These are phyloP conservation scores for Chrysaora quinquecirrha DNA, from an alignment of 30 jellyfish, hydroid and myxozoan species.

Conservation along the genomic window DNA sequence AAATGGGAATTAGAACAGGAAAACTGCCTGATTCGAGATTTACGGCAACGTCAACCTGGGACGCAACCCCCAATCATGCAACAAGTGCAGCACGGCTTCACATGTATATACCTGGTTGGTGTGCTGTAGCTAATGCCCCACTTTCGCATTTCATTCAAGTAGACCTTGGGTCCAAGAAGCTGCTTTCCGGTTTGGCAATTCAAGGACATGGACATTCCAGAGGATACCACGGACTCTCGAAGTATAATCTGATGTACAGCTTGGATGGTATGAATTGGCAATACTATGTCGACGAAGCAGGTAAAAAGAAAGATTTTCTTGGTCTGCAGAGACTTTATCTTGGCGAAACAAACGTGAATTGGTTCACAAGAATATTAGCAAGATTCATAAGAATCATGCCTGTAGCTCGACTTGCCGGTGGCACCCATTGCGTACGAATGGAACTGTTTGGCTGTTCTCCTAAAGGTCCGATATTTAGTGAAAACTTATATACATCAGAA, in stretches of 20 bases:
- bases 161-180: slow-evolving; percentile 10
- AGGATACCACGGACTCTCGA: not conserved
- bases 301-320: not conserved
- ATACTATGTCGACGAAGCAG: not conserved
- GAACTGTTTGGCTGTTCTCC: slow-evolving; percentile 37
- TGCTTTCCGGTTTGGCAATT: slow-evolving; percentile 6
- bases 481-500: not conserved
- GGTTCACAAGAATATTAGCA: slow-evolving; percentile 8
- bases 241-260: slow-evolving; percentile 17
- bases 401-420: not conserved
- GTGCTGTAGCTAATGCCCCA: not conserved
- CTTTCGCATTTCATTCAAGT: slow-evolving; percentile 18
- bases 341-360: slow-evolving; percentile 21
- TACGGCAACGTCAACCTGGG: not conserved
- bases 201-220: not conserved
- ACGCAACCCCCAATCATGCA: not conserved
- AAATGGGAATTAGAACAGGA: slow-evolving; percentile 20
- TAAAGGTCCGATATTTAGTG: not conserved
- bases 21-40: slow-evolving; percentile 7
- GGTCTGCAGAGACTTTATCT: not conserved
- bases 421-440: slow-evolving; percentile 15
- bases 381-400: slow-evolving; percentile 1
- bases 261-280: slow-evolving; percentile 19
- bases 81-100: not conserved
- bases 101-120: not conserved